Conservation (phyloP, 2,888 invertebrate genomes). For the Nemapogon koenigi region DNA sequence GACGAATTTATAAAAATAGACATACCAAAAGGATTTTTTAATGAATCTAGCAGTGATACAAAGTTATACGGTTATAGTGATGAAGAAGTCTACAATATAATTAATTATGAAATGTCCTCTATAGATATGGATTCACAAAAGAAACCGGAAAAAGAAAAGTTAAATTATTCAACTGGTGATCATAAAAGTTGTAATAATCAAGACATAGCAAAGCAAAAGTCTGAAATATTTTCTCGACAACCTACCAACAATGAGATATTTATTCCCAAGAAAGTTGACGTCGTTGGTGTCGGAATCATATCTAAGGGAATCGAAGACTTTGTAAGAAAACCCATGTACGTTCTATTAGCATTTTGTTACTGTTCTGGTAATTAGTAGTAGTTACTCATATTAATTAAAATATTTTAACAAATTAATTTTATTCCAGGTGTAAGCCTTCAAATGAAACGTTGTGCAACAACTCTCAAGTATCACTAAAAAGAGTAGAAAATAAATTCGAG, state of each 20-base stretch:
- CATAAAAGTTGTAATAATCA: too few species aligned
- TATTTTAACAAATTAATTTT: too few species aligned
- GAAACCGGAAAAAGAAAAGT: slow-evolving; percentile 17
- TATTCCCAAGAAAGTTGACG: slow-evolving; percentile 31
- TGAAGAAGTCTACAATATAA: slow-evolving; percentile 43
- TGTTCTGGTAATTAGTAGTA: too few species aligned
- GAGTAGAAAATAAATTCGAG: slow-evolving; percentile 27
- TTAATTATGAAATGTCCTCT: slow-evolving; percentile 38
- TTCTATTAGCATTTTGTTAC: slow-evolving; percentile 14
- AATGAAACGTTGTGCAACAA: too few species aligned
- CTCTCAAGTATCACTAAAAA: too few species aligned
- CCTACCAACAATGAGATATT: too few species aligned
- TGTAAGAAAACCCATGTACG: slow-evolving; percentile 35
- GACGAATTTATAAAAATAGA: slow-evolving; percentile 38
- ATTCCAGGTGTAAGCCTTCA: too few species aligned
- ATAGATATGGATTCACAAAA: slow-evolving; percentile 15
- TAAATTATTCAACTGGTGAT: too few species aligned
- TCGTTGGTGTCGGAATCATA: slow-evolving; percentile 37
- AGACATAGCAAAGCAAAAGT: too few species aligned
- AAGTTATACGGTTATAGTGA: slow-evolving; percentile 28
- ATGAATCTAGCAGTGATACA: slow-evolving; percentile 27
- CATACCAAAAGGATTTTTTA: slow-evolving; percentile 42
- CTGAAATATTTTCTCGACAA: too few species aligned
- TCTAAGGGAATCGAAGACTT: slow-evolving; percentile 32
- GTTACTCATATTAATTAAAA: too few species aligned